These are phyloP conservation scores for Eidolon dupreanum DNA, from an alignment of 2,797 vertebrate genomes.

Conservation along the genomic window DNA sequence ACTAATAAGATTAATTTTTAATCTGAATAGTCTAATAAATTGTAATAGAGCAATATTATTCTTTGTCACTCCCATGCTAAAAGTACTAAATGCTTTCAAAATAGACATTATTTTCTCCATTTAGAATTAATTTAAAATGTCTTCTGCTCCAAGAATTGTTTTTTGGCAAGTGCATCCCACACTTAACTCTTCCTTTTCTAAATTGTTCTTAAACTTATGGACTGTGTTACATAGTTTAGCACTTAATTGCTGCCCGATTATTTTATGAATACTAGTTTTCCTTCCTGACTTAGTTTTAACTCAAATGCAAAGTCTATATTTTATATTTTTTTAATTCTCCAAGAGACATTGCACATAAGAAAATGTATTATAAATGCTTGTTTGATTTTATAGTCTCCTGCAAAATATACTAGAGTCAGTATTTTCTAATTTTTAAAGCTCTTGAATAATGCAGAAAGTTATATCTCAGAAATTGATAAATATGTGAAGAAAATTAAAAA, in stretches of 20 bases:
- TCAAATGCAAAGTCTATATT: background rate
- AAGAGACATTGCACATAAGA: background rate
- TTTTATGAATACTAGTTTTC: constrained; percentile 35
- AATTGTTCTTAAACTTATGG: background rate
- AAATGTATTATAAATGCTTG: background rate
- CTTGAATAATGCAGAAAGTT: background rate
- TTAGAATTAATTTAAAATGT: background rate
- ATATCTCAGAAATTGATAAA: constrained; percentile 5
- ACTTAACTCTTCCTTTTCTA: constrained; percentile 12
- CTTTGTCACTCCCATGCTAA: background rate
- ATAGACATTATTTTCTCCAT: background rate
- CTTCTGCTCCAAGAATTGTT: background rate
- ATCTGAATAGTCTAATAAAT: background rate
- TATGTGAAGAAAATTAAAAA: background rate
- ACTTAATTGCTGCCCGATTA: background rate
- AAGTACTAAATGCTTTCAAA: constrained; percentile 26
- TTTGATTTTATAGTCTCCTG: background rate
- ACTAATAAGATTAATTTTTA: constrained; percentile 29
- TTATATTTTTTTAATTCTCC: background rate
- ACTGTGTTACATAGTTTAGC: background rate
- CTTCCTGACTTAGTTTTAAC: constrained; percentile 5
- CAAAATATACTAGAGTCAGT: background rate
- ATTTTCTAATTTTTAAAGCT: constrained; percentile 32
- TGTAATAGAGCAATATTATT: background rate
- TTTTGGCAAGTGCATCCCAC: background rate